Evolutionary conservation across 2,797 vertebrate genomes (phyloP), one percentile per base, ranked within the genome.

Genomic region (Microchirus variegatus): DNA sequence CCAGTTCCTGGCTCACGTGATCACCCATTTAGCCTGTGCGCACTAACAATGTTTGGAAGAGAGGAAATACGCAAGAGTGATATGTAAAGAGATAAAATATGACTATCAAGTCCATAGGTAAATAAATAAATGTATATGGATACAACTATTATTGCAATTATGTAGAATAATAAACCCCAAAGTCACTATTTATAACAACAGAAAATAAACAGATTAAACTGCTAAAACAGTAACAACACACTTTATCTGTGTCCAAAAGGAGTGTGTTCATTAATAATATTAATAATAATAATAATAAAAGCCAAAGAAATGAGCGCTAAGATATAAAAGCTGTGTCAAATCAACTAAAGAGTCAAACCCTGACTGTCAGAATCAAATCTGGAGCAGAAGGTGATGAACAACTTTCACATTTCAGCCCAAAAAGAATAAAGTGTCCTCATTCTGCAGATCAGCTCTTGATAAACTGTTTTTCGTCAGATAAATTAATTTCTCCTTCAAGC

Each of bases 1-100:
- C 96, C 96, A 97, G 96, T 97, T 91, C 94, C 93, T 94, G 95
- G 93, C 92, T 87, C 94, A 94, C 91, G 81, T 87, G 84, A 92
- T 85, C 93, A 73, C 62, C 85, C 65, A 70, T 58, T 79, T 65
- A 71, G 22, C 46, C 52, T 57, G 38, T 13, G 8, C 37, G 10
- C 17, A 11, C 47, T 57, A 3, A n/a, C n/a, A 9, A 31, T 41
- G 3, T 35, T 6, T 16, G 5, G 41, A 58, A 15, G 41, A 43
- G 14, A 41, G 37, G 9, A 41, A 58, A 59, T 1, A 10, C 36
- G 37, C 17, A 54, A 26, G 48, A 67, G 40, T 31, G 26, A 31
- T 31, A 31, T 31, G 26, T 31, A 4, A 31, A 5, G 26, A 31
- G 26, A 31, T 31, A 3, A 8, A 31, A 31, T 5, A 31, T 31